Evolutionary conservation across 2,888 invertebrate species (phyloP).

Genomic region (Embidobia sp.): DNA sequence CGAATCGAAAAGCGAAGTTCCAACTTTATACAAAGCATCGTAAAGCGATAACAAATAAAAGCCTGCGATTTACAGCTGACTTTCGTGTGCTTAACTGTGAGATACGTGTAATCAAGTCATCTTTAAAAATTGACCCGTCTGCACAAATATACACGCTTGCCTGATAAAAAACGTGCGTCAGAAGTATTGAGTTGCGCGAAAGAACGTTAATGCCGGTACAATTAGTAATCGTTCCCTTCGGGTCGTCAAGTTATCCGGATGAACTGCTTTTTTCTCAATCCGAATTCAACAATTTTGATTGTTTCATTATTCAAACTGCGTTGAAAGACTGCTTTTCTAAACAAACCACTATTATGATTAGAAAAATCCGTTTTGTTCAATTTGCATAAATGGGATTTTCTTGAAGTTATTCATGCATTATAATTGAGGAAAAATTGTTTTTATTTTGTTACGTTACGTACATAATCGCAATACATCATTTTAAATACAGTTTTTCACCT

Average conservation of each 20-base stretch:
- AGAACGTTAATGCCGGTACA: neutral
- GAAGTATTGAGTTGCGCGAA: neutral
- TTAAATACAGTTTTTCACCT: no score
- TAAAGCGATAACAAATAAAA: constrained; percentile 26
- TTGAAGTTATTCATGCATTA: no score
- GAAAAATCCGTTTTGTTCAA: no score
- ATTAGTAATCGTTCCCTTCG: constrained; percentile 1
- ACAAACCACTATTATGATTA: no score
- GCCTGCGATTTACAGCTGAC: constrained; percentile 7
- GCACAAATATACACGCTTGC: neutral
- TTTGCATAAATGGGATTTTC: no score
- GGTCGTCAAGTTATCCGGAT: constrained; percentile 1
- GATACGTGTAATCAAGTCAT: constrained; percentile 12
- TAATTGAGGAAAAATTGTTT: no score
- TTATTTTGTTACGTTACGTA: no score
- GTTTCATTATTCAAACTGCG: no score
- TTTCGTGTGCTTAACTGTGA: constrained; percentile 4
- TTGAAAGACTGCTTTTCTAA: no score
- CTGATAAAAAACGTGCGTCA: constrained; percentile 27
- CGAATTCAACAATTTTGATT: no score
- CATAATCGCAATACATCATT: no score
- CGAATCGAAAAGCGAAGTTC: constrained; percentile 17
- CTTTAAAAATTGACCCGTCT: constrained; percentile 1
- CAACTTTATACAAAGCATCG: constrained; percentile 10
- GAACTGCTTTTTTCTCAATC: neutral